A percentile compares a stretch with the other conserved stretches of the same genome.
Conservation (phyloP, 2,797 vertebrate genomes). For the Fundulus diaphanus region DNA sequence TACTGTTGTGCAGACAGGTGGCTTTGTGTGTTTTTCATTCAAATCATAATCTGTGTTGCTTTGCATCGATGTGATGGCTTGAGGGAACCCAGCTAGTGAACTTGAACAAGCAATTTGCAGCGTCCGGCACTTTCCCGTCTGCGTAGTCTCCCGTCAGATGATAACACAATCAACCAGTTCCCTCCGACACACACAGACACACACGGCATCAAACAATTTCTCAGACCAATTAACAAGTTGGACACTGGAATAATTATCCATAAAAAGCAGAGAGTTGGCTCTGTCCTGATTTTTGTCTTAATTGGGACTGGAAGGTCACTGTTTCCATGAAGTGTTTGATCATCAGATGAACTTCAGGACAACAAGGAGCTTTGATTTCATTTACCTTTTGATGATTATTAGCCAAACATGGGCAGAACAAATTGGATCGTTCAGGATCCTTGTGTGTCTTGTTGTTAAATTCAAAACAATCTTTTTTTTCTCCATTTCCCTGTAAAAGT, state of each 20-base stretch:
- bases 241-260: slow-evolving; percentile 51
- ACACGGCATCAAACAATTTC: slow-evolving; percentile 55
- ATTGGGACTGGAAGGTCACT: slow-evolving; percentile 17
- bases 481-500: no score
- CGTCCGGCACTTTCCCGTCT: slow-evolving; percentile 21
- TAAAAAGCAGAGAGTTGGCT: slow-evolving; percentile 36
- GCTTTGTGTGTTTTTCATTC: slow-evolving; percentile 61
- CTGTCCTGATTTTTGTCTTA: slow-evolving; percentile 12
- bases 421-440: background rate
- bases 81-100: slow-evolving; percentile 35
- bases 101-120: slow-evolving; percentile 38
- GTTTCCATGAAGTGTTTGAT: slow-evolving; percentile 30
- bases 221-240: slow-evolving; percentile 69
- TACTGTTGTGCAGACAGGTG: slow-evolving; percentile 43
- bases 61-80: slow-evolving; percentile 52
- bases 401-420: background rate
- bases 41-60: slow-evolving; percentile 66
- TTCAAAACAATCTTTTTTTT: background rate
- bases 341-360: slow-evolving; percentile 11
- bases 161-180: slow-evolving; percentile 48
- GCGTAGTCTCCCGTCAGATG: slow-evolving; percentile 31
- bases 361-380: background rate
- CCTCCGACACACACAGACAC: slow-evolving; percentile 19
- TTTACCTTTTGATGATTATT: background rate
- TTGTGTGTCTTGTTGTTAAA: no score